Base-by-base conservation (phyloP, 2,113 vertebrate species). In the Sphyrna mokarran region DNA sequence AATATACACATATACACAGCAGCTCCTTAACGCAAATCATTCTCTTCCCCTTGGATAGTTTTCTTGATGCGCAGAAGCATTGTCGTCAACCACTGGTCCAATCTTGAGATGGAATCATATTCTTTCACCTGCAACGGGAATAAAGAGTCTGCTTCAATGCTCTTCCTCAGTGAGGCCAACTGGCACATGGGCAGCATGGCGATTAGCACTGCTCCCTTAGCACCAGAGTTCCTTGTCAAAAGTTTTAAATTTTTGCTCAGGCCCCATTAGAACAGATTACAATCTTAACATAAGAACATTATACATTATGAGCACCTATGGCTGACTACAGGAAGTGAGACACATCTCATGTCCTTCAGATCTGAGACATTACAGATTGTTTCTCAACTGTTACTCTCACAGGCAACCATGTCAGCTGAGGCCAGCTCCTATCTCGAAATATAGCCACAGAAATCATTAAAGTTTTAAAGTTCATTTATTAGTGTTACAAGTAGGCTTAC, bases 41-140 rank as follows among this genome's bases (percentile, higher is more conserved):
- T 97, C 96, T 98, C 97, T 0, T 98, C 98, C 0, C 98, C 98
- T 96, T 98, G 98, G 97, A 98, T 97, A 78, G 97, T 97, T 96
- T 98, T 98, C 97, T 98, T 98, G 96, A 98, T 97, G 43, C 98
- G 97, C 0, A 98, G 97, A 37, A 98, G 97, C 98, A 98, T 98
- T 66, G 98, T 98, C 96, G 98, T 98, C 72, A 98, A 97, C 98
- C 98, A 98, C 96, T 98, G 98, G 96, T 98, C 98, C 97, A 98
- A 96, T 89, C 97, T 96, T 0, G 97, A 98, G 97, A 98, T 98
- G 16, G 98, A 97, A 72, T 98, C 98, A 0, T 97, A 98, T 66
- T 98, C 98, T 96, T 98, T 98, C 76, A 98, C 97, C 98, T 98
- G 96, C 0, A 61, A 63, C 23, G 54, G 23, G n/a, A 61, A 78